phyloP scores from a whole-genome alignment of 2,113 vertebrate genomes.

The Octodon degus region DNA sequence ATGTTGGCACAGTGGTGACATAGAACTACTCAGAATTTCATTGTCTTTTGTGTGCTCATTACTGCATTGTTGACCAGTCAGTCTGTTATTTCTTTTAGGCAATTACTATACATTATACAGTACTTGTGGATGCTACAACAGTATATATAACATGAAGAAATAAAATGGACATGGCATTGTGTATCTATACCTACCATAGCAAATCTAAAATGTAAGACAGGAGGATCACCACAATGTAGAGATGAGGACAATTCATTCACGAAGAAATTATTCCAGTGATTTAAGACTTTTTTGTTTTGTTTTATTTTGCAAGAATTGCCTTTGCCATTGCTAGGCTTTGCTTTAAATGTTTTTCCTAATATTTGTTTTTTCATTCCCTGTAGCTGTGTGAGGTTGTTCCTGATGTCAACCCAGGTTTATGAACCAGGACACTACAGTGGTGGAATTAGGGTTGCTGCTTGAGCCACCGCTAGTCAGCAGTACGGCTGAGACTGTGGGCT shows the following conservation, averaged over 20 bases:
- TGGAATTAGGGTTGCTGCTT: not conserved
- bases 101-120: conserved; percentile 18
- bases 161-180: conserved; percentile 12
- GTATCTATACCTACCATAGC: not conserved
- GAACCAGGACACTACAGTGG: not conserved
- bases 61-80: not conserved
- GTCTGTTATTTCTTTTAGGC: conserved; percentile 52
- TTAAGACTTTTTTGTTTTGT: not conserved
- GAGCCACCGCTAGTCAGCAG: not conserved
- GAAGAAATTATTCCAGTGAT: conserved; percentile 56
- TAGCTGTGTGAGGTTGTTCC: not conserved
- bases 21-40: not conserved
- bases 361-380: not conserved
- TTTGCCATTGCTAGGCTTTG: not conserved
- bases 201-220: not conserved
- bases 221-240: not conserved
- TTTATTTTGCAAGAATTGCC: not conserved
- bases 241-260: conserved; percentile 16
- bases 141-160: not conserved
- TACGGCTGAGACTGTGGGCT: not conserved
- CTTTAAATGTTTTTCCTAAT: not conserved
- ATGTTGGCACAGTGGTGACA: not conserved
- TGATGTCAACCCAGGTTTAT: not conserved
- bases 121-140: not conserved
- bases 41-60: not conserved